A percentile compares a stretch with the other conserved stretches of the same genome.
Evolutionary conservation across 1,140 invertebrate genomes (phyloP).

Genomic region (fruit fly (Drosophila melanogaster)): Release_6_plus_ISO1_MT NT_033777.3:30614501-30615000

Average conservation of each 20-base stretch:
- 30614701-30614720: slow-evolving; percentile 68
- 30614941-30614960: slow-evolving; percentile 1
- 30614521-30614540: slow-evolving; percentile 71
- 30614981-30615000: background rate
- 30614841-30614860: background rate
- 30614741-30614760: slow-evolving; percentile 28
- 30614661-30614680: slow-evolving; percentile 4
- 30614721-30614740: slow-evolving; percentile 66
- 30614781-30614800: background rate
- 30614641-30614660: slow-evolving; percentile 82
- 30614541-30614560: slow-evolving; percentile 62
- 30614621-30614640: slow-evolving; percentile 84
- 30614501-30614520: slow-evolving; percentile 66
- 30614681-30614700: slow-evolving; percentile 1
- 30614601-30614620: slow-evolving; percentile 56
- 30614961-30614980: background rate
- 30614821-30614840: background rate
- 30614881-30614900: too few species aligned
- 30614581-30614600: slow-evolving; percentile 10
- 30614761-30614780: slow-evolving; percentile 24
- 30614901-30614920: background rate
- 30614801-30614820: slow-evolving; percentile 1
- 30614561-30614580: slow-evolving; percentile 32
- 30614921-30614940: slow-evolving; percentile 9
- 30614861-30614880: too few species aligned